A percentile compares a stretch with the other conserved stretches of the same genome.
Conservation (phyloP, 2,888 invertebrate genomes). For the Drosophila tripunctata region DNA sequence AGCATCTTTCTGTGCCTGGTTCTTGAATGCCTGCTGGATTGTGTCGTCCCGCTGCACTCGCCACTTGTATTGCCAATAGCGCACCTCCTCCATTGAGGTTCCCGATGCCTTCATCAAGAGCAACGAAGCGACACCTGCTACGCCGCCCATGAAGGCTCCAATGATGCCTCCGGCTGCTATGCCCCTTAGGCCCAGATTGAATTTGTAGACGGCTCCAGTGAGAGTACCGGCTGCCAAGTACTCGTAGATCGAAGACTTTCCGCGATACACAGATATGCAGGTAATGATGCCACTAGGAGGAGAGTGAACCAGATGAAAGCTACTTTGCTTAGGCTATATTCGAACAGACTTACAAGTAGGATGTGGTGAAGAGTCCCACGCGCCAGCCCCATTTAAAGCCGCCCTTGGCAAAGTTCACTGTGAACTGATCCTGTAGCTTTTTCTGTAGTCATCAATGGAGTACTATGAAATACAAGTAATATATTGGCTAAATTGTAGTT, state of each 20-base stretch:
- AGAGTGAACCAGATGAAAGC: background rate
- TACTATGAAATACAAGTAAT: too few species aligned
- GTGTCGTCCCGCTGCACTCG: slow-evolving; percentile 82
- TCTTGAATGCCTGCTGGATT: slow-evolving; percentile 78
- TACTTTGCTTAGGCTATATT: background rate
- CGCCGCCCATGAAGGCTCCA: slow-evolving; percentile 87
- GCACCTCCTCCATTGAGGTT: slow-evolving; percentile 87
- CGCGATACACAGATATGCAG: slow-evolving; percentile 88
- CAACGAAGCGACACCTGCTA: slow-evolving; percentile 86
- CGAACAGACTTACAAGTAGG: slow-evolving; percentile 87
- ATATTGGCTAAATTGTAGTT: too few species aligned
- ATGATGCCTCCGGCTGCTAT: slow-evolving; percentile 88
- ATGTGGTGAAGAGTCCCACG: slow-evolving; percentile 87
- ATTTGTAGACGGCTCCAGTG: slow-evolving; percentile 88
- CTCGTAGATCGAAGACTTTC: slow-evolving; percentile 88
- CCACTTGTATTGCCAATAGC: slow-evolving; percentile 86
- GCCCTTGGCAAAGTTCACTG: slow-evolving; percentile 89
- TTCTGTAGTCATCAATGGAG: too few species aligned
- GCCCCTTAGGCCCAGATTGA: slow-evolving; percentile 88
- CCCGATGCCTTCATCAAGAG: slow-evolving; percentile 86
- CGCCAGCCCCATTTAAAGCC: slow-evolving; percentile 89
- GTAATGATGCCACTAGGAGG: slow-evolving; percentile 87
- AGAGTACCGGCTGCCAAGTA: slow-evolving; percentile 88
- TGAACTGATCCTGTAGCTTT: slow-evolving; percentile 89
- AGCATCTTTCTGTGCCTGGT: slow-evolving; percentile 54